Evolutionary conservation across 2,113 vertebrate genomes (phyloP).

Genomic region (Vanacampus margaritifer): DNA sequence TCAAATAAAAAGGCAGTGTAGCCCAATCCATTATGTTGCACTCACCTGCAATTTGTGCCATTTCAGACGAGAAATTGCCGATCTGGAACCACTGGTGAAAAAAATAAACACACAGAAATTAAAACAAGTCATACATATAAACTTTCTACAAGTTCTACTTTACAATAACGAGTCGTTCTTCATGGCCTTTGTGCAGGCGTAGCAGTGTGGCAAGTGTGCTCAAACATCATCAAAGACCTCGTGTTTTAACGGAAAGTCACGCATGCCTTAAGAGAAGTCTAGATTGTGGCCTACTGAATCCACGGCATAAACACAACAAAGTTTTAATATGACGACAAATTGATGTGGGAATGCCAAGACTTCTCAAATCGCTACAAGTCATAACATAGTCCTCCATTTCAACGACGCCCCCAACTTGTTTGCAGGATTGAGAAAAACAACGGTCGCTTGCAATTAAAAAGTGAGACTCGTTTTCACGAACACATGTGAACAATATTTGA

Average conservation of each 20-base stretch:
- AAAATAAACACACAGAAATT: not conserved
- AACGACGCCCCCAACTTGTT: not conserved
- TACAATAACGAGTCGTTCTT: not conserved
- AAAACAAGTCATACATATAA: not conserved
- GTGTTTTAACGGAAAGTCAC: constrained; percentile 21
- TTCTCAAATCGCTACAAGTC: not conserved
- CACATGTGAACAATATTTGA: not conserved
- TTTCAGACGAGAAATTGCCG: constrained; percentile 43
- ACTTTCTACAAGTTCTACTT: not conserved
- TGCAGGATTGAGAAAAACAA: not conserved
- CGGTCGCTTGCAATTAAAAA: not conserved
- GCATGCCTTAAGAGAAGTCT: constrained; percentile 1
- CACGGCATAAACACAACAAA: not conserved
- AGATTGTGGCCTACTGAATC: not conserved
- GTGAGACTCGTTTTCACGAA: not conserved
- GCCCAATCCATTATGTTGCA: not conserved
- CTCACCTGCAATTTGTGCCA: constrained; percentile 66
- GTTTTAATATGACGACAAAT: not conserved
- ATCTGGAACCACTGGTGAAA: constrained; percentile 37
- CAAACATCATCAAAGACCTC: not conserved
- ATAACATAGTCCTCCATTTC: constrained; percentile 13
- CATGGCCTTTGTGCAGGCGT: not conserved
- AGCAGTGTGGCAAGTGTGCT: not conserved
- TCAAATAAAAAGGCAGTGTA: not conserved
- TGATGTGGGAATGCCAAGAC: not conserved